Conservation (phyloP, 1,140 invertebrate genomes). For the Caenorhabditis brenneri region DNA sequence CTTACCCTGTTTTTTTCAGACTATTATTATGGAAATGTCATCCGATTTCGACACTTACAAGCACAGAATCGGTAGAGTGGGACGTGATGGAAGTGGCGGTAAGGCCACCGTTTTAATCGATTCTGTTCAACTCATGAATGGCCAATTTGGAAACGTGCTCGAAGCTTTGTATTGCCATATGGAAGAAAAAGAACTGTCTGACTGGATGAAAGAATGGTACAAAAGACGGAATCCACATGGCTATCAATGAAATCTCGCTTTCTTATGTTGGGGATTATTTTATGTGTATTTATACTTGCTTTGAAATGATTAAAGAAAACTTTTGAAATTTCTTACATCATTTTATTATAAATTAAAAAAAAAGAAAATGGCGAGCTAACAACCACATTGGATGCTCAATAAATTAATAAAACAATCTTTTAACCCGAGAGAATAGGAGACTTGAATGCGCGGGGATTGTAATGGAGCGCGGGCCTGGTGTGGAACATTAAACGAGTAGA, state of each 20-base stretch:
- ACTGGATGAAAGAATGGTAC: not conserved
- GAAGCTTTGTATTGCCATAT: not conserved
- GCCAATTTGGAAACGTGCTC: not conserved
- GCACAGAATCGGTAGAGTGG: conserved; percentile 5
- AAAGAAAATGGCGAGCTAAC: not conserved
- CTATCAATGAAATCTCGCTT: not conserved
- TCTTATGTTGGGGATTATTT: no score
- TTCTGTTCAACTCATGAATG: not conserved
- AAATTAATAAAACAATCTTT: conserved; percentile 40
- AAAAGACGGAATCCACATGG: not conserved
- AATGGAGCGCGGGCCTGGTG: not conserved
- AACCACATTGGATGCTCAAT: conserved; percentile 10
- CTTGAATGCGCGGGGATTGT: conserved; percentile 38
- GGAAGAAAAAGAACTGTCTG: not conserved
- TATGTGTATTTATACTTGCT: no score
- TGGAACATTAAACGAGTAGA: not conserved
- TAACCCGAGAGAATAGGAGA: conserved; percentile 42
- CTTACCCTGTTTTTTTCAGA: not conserved
- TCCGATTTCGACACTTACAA: not conserved
- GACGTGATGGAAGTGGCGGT: not conserved
- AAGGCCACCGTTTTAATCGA: conserved; percentile 6
- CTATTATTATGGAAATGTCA: conserved; percentile 18
- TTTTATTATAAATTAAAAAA: conserved; percentile 2
- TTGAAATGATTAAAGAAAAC: no score
- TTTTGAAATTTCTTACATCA: not conserved